Conservation (phyloP, 2,113 vertebrate species). For the Mixornis gularis region DNA sequence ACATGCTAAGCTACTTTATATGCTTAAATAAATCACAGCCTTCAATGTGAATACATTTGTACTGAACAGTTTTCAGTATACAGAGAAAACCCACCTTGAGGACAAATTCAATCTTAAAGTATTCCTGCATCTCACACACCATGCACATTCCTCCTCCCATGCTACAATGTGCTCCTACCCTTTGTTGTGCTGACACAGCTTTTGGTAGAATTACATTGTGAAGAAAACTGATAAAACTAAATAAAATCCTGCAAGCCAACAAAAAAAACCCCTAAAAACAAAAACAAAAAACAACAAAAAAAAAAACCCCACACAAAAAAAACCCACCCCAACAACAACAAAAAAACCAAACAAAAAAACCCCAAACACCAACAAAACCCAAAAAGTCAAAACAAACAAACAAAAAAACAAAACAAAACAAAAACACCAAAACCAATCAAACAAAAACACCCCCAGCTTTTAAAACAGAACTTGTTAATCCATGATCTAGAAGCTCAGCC, state of each 20-base stretch:
- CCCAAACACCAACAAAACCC: too few species aligned
- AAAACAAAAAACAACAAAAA: neutral
- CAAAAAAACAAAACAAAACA: neutral
- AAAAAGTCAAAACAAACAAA: too few species aligned
- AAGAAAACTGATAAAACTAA: neutral
- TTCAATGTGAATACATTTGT: neutral
- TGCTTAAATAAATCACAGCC: neutral
- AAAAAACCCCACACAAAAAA: neutral
- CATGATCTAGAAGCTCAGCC: neutral
- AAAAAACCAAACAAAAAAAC: neutral
- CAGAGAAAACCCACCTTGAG: neutral
- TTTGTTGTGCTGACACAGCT: neutral
- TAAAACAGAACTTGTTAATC: neutral
- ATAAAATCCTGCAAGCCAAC: neutral
- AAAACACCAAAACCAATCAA: neutral
- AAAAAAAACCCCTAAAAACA: too few species aligned
- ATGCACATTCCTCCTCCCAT: neutral
- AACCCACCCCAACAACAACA: too few species aligned
- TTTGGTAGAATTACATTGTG: neutral
- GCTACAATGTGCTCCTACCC: neutral
- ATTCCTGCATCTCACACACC: neutral
- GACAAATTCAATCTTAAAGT: neutral
- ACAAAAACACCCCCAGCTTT: neutral
- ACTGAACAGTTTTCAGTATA: neutral
- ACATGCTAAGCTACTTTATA: neutral